Evolutionary conservation across 2,888 invertebrate genomes (phyloP).

Genomic region (Graphium colonna): DNA sequence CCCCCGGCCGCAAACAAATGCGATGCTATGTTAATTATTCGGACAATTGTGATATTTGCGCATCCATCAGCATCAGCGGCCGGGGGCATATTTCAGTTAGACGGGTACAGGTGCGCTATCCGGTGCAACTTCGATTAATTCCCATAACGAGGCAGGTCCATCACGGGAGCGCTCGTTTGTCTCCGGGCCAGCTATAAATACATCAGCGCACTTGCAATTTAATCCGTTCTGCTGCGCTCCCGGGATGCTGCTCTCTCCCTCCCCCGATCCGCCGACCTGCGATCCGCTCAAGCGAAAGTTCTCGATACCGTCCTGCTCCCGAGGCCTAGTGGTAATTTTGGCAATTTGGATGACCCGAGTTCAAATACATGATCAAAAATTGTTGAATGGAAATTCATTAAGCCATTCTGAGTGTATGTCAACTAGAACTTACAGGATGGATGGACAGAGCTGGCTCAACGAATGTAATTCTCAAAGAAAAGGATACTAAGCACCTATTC

Average conservation of each 20-base stretch:
- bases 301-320: slow-evolving; percentile 50
- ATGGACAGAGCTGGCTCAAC: too few species aligned
- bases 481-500: too few species aligned
- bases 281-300: slow-evolving; percentile 60
- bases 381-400: too few species aligned
- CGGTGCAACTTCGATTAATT: slow-evolving; percentile 77
- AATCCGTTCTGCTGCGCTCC: slow-evolving; percentile 72
- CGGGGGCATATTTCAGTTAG: slow-evolving; percentile 64
- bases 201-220: slow-evolving; percentile 79
- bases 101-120: slow-evolving; percentile 66
- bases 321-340: slow-evolving; percentile 10
- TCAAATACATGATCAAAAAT: too few species aligned
- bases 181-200: slow-evolving; percentile 77
- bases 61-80: slow-evolving; percentile 37
- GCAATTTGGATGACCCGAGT: background rate
- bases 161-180: slow-evolving; percentile 76
- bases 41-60: slow-evolving; percentile 18
- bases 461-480: too few species aligned
- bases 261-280: slow-evolving; percentile 38
- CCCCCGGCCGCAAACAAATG: slow-evolving; percentile 9
- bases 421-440: too few species aligned
- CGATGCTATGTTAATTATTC: slow-evolving; percentile 13
- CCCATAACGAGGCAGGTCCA: slow-evolving; percentile 79
- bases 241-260: slow-evolving; percentile 52
- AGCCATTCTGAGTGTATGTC: too few species aligned